A percentile compares a stretch with the other conserved stretches of the same genome.
phyloP scores from a whole-genome alignment of 2,888 invertebrate species.

The Drosophila picticornis region DNA sequence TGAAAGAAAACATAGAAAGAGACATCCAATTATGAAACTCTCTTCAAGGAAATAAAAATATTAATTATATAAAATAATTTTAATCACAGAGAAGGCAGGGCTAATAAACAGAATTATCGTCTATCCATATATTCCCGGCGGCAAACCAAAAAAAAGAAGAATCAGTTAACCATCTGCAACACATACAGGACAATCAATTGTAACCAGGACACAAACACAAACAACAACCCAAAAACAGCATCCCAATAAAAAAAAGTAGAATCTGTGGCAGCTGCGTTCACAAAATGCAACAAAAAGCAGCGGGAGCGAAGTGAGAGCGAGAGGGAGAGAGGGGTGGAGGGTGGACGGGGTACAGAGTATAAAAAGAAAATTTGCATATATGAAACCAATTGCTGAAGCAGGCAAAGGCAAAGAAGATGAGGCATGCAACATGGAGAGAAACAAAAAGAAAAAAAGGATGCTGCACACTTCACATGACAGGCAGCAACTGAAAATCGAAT shows the following conservation, averaged over 20 bases:
- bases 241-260: constrained; percentile 44
- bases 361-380: constrained; percentile 73
- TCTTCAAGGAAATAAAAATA: not conserved
- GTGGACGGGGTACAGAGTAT: constrained; percentile 11
- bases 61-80: not conserved
- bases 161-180: constrained; percentile 32
- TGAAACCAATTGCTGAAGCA: constrained; percentile 70
- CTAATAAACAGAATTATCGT: not conserved
- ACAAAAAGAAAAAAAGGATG: constrained; percentile 51
- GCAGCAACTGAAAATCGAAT: constrained; percentile 48
- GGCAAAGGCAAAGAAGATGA: constrained; percentile 7
- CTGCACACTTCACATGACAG: constrained; percentile 65
- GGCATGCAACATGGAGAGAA: not conserved
- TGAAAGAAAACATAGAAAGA: too few species aligned
- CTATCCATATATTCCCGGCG: constrained; percentile 8
- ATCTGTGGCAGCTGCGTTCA: constrained; percentile 64
- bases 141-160: constrained; percentile 4
- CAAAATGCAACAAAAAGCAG: constrained; percentile 56
- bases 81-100: not conserved
- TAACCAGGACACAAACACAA: constrained; percentile 13
- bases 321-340: not conserved
- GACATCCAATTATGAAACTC: too few species aligned
- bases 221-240: constrained; percentile 33
- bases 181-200: constrained; percentile 3
- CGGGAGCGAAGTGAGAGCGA: constrained; percentile 5